Evolutionary conservation across 2,888 invertebrate species (phyloP).

Genomic region (Lamellibrachia satsuma): DNA sequence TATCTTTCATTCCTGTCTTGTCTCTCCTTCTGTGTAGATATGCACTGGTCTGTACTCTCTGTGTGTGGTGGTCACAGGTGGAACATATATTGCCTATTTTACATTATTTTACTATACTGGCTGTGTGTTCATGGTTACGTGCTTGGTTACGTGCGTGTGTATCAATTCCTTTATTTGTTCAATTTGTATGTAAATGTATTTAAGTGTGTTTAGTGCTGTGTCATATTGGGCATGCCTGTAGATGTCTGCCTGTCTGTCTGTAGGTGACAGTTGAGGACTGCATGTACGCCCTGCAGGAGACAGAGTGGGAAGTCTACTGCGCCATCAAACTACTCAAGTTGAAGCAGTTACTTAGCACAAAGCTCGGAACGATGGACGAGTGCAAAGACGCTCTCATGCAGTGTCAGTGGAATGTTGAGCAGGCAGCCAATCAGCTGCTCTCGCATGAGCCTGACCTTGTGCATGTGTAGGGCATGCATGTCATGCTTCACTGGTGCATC

Average conservation of each 20-base stretch:
- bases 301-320: constrained; percentile 87
- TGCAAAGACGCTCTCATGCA: constrained; percentile 71
- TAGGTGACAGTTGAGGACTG: constrained; percentile 75
- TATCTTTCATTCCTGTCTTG: neutral
- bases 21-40: neutral
- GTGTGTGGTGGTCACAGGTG: too few species aligned
- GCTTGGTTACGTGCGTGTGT: neutral
- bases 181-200: neutral
- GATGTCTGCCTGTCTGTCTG: neutral
- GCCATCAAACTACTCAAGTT: constrained; percentile 85
- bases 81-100: neutral
- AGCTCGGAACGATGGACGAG: constrained; percentile 59
- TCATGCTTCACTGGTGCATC: neutral
- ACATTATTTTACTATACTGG: neutral
- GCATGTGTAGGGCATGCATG: neutral
- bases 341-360: constrained; percentile 67
- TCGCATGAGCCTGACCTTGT: constrained; percentile 40
- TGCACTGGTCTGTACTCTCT: neutral
- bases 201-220: neutral
- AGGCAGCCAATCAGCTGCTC: constrained; percentile 74
- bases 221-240: neutral
- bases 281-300: constrained; percentile 80
- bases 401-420: constrained; percentile 75
- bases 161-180: neutral
- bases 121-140: neutral